phyloP scores from a whole-genome alignment of 1,140 invertebrate species.

The Tetragnatha versicolor region DNA sequence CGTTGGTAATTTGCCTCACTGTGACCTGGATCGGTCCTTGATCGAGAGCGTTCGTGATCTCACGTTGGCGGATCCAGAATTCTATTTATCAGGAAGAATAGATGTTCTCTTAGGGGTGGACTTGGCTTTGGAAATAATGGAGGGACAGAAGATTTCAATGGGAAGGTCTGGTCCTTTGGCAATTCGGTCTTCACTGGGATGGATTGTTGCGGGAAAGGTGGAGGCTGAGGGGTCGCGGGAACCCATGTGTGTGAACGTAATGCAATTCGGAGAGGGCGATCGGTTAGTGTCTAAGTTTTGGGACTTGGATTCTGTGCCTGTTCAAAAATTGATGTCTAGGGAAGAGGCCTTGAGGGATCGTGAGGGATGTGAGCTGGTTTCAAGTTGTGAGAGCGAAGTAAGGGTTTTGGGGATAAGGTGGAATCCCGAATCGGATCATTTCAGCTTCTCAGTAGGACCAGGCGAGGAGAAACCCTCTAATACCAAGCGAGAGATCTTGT shows the following conservation, averaged over 20 bases:
- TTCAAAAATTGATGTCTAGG: background rate
- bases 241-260: background rate
- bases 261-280: background rate
- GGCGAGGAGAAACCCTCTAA: too few species aligned
- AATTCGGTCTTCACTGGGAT: background rate
- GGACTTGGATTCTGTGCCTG: constrained; percentile 15
- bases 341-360: too few species aligned
- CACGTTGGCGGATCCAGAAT: constrained; percentile 5
- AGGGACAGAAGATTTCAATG: background rate
- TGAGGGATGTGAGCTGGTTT: too few species aligned
- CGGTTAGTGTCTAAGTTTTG: constrained; percentile 12
- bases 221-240: too few species aligned
- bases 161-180: background rate
- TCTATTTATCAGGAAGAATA: background rate
- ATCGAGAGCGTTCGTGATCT: background rate
- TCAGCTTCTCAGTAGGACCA: too few species aligned
- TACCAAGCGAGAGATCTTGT: too few species aligned
- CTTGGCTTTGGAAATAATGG: background rate
- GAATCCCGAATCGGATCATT: too few species aligned
- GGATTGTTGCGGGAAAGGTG: constrained; percentile 9
- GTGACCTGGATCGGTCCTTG: background rate
- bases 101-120: constrained; percentile 7
- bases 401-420: too few species aligned
- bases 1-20: background rate
- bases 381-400: too few species aligned